A percentile compares a stretch with the other conserved stretches of the same genome.
Evolutionary conservation across 2,888 invertebrate species (phyloP).

Genomic region (Coleophora flavipennella): DNA sequence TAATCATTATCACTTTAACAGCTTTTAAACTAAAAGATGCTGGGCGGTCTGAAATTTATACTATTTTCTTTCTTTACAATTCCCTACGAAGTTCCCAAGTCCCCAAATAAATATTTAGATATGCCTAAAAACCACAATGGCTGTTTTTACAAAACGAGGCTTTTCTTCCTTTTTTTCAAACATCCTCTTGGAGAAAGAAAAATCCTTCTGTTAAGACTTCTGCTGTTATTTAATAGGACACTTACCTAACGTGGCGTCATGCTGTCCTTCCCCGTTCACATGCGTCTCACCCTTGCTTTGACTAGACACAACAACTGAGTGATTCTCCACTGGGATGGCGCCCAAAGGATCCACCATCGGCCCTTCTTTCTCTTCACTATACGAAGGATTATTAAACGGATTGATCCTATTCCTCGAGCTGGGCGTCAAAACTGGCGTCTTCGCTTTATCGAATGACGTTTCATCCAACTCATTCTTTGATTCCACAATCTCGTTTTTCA

Average conservation of each 20-base stretch:
- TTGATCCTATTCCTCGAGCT: slow-evolving; percentile 69
- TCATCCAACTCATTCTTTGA: slow-evolving; percentile 63
- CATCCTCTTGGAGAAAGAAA: too few relatives aligned
- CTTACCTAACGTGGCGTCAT: slow-evolving; percentile 49
- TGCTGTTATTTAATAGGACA: slow-evolving; percentile 1
- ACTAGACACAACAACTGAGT: slow-evolving; percentile 37
- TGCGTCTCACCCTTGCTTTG: slow-evolving; percentile 34
- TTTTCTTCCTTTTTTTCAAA: too few relatives aligned
- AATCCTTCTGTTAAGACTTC: too few relatives aligned
- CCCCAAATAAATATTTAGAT: too few relatives aligned
- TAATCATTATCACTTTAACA: too few relatives aligned
- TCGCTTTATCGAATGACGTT: slow-evolving; percentile 46
- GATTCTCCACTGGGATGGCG: slow-evolving; percentile 55
- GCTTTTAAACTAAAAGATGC: too few relatives aligned
- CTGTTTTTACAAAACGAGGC: too few relatives aligned
- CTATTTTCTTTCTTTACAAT: too few relatives aligned
- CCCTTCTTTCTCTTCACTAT: slow-evolving; percentile 45
- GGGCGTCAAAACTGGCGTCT: slow-evolving; percentile 56
- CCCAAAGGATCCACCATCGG: slow-evolving; percentile 58
- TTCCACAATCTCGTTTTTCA: slow-evolving; percentile 64
- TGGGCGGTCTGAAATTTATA: too few relatives aligned
- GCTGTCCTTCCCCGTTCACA: slow-evolving; percentile 44
- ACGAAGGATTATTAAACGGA: slow-evolving; percentile 70
- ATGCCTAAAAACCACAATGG: too few relatives aligned
- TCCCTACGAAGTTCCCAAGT: too few relatives aligned